phyloP scores from a whole-genome alignment of 2,113 vertebrate species.

The Pachycephala philippinensis region DNA sequence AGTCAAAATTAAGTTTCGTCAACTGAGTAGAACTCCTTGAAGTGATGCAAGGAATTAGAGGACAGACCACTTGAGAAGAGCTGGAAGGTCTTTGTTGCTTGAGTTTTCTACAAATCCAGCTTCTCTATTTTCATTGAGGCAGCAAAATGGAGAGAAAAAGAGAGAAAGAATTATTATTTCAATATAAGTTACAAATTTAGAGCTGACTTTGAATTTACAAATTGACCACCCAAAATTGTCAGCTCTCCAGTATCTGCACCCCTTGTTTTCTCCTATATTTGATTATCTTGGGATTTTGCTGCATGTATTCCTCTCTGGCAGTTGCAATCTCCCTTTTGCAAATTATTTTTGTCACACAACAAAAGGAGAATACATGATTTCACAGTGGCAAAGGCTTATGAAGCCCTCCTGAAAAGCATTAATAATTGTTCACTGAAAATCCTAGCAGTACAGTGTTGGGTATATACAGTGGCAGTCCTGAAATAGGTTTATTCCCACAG shows the following conservation, averaged over 20 bases:
- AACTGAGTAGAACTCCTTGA: slow-evolving; percentile 5
- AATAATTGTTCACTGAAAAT: neutral
- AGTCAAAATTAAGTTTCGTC: neutral
- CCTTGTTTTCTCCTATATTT: neutral
- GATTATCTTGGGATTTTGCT: neutral
- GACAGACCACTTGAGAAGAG: slow-evolving; percentile 10
- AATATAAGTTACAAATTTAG: neutral
- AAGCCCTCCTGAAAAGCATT: neutral
- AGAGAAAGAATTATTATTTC: slow-evolving; percentile 48
- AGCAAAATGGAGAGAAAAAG: slow-evolving; percentile 17
- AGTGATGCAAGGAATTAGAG: slow-evolving; percentile 13
- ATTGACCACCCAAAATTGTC: neutral
- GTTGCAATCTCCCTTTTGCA: neutral
- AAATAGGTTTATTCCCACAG: neutral
- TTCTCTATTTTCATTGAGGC: slow-evolving; percentile 38
- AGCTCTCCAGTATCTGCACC: neutral
- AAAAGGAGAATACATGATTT: neutral
- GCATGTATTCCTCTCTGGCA: neutral
- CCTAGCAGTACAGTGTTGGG: neutral
- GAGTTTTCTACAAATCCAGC: slow-evolving; percentile 42
- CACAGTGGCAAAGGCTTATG: neutral
- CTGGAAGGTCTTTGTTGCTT: slow-evolving; percentile 22
- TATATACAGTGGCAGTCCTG: neutral
- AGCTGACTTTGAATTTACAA: slow-evolving; percentile 5
- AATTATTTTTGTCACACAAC: neutral